These are phyloP conservation scores for Eilema griseolum DNA, from an alignment of 2,888 invertebrate species.

Conservation along the genomic window DNA sequence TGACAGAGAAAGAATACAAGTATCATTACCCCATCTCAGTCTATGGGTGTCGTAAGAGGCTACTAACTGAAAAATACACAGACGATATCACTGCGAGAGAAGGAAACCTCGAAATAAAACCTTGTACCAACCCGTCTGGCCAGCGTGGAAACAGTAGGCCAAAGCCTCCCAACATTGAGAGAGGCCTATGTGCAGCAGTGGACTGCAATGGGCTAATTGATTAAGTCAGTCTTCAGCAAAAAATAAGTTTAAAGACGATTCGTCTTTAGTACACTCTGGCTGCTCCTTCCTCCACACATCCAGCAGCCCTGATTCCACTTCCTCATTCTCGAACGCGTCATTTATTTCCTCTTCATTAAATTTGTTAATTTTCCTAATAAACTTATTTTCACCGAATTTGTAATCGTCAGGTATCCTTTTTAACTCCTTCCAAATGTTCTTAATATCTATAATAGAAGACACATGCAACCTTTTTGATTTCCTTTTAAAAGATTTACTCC, in stretches of 20 bases:
- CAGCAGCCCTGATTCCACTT: slow-evolving; percentile 69
- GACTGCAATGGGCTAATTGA: too few species aligned
- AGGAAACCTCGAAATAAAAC: too few species aligned
- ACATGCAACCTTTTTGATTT: slow-evolving; percentile 64
- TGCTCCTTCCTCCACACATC: slow-evolving; percentile 68
- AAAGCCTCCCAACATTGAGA: too few species aligned
- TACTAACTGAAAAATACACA: too few species aligned
- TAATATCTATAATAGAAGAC: slow-evolving; percentile 64
- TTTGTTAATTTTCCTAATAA: slow-evolving; percentile 39
- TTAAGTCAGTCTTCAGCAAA: slow-evolving; percentile 50
- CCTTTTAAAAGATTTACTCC: slow-evolving; percentile 65
- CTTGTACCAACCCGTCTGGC: too few species aligned
- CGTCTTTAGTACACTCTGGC: slow-evolving; percentile 37
- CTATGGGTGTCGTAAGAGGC: too few species aligned
- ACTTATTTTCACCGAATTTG: slow-evolving; percentile 54
- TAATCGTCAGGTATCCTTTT: slow-evolving; percentile 65
- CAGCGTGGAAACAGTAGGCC: too few species aligned
- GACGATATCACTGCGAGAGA: too few species aligned
- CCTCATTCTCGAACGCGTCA: slow-evolving; percentile 68
- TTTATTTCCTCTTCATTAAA: slow-evolving; percentile 70
- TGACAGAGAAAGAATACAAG: too few species aligned
- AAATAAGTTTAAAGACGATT: slow-evolving; percentile 45
- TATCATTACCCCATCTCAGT: too few species aligned
- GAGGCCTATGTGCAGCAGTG: too few species aligned
- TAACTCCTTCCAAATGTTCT: slow-evolving; percentile 66